Conservation (phyloP, 2,888 invertebrate species). For the Rhingia rostrata region DNA sequence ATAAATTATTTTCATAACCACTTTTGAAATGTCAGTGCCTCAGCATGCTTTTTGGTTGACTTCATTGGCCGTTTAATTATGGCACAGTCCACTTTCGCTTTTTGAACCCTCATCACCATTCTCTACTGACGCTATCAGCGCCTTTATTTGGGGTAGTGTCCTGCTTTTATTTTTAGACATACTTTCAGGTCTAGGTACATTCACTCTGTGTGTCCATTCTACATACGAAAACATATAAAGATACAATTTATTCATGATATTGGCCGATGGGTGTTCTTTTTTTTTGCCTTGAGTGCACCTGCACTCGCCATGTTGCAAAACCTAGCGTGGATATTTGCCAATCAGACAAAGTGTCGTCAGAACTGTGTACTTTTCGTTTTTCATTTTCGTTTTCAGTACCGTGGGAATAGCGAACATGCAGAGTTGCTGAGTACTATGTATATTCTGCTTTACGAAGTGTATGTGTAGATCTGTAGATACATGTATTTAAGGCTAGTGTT, state of each 20-base stretch:
- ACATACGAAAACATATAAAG: neutral
- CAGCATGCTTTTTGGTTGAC: neutral
- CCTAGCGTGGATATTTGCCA: slow-evolving; percentile 42
- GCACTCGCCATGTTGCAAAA: slow-evolving; percentile 43
- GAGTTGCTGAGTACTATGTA: slow-evolving; percentile 27
- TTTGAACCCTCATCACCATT: slow-evolving; percentile 5
- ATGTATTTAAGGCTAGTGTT: neutral
- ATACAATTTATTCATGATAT: neutral
- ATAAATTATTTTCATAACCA: slow-evolving; percentile 6
- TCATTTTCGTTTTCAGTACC: slow-evolving; percentile 2
- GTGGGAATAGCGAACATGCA: slow-evolving; percentile 14
- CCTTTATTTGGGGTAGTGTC: slow-evolving; percentile 12
- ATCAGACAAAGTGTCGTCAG: slow-evolving; percentile 56
- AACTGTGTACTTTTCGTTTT: neutral
- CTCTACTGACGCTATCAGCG: slow-evolving; percentile 1
- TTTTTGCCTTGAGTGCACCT: slow-evolving; percentile 19
- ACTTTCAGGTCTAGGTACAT: slow-evolving; percentile 32
- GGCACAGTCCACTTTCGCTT: slow-evolving; percentile 32
- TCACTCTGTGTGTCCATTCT: slow-evolving; percentile 10
- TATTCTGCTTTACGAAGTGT: neutral
- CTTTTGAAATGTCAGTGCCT: neutral
- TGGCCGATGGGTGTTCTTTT: neutral
- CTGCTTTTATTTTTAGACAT: slow-evolving; percentile 55
- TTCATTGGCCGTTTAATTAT: neutral
- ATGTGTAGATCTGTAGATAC: neutral